Evolutionary conservation across 2,888 invertebrate genomes (phyloP), one percentile per base, ranked within the genome.

Genomic region (Carabus problematicus): DNA sequence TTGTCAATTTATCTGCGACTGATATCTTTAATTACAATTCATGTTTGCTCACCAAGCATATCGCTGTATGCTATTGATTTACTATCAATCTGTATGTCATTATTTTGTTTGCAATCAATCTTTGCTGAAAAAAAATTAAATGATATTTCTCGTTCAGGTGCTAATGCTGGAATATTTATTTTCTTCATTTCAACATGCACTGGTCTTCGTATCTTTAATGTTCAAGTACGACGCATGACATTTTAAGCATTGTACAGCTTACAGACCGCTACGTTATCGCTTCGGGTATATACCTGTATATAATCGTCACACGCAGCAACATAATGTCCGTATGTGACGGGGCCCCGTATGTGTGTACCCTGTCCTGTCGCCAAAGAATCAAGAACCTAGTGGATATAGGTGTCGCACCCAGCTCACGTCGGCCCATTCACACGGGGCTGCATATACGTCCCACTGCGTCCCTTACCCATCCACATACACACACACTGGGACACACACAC

Each of bases 321-420:
- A 29, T 29, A 29, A 29, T 29, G 29, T 29, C 29, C 29, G 29
- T 29, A 29, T 29, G 29, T 29, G 29, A 29, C 29, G 29, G 29
- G 29, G 3, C 2, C 29, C 2, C 6, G 29, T 29, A 6, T 29
- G 29, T 29, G 52, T n/a, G 52, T 52, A 9, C 52, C 52, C 52
- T 11, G 16, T 1, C 9, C 52, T 52, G 52, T 52, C 52, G 52
- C 19, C 52, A 52, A 16, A 18, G 49, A 49, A 49, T 49, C 49
- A 12, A 52, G 19, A 52, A 14, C 52, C 52, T 19, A 52, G 43
- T 43, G 14, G 40, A 19, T 59, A 42, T 59, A 14, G 42, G 58
- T 59, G 71, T 68, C 73, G 71, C 72, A 72, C 73, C 73, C 72
- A 73, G 64, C 72, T 73, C 73, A 73, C 73, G 73, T 73, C 71